Base-by-base conservation (phyloP, 1,140 invertebrate species). In the Drosophila littoralis region DNA sequence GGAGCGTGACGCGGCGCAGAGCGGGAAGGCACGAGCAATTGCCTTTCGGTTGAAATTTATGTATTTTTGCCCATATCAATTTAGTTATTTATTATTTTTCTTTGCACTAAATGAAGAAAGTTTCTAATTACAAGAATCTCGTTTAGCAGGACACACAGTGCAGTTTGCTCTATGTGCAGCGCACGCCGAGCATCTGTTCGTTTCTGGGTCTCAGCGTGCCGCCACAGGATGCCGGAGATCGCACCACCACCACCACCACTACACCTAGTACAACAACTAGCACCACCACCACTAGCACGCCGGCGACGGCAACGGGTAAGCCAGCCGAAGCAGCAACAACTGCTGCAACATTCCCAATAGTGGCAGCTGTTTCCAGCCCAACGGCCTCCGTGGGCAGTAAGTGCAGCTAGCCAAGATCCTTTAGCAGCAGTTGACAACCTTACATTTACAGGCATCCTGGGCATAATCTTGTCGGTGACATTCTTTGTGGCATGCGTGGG, bases 311-410 rank as follows among this genome's bases (percentile, higher is more conserved):
- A 69, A 76, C 64, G 74, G 81, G 77, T 81, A 84, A 80, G 76
- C 72, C 78, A 79, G 76, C 61, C 58, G 71, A 69, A 52, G 48
- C 63, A 52, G 52, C 63, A 22, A 59, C 63, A 48, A 63, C 72
- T 55, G 51, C 72, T 55, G 51, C 69, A 45, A 45, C 70, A 33
- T 17, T 72, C 50, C 55, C 58, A 57, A 46, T 72, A 81, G 54
- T 67, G 67, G 71, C 58, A 63, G 69, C 74, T 77, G 72, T 79
- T 78, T 73, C 77, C 61, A 81, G 78, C 60, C 79, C 82, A 81
- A 79, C 76, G 63, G 86, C 81, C 59, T 86, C 86, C 54, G 82
- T 91, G 79, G 90, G 86, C 82, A 81, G 90, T 91, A 91, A 91
- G 85, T 88, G 61, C 79, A 82, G 68, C 69, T 77, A 54, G 66